phyloP scores from a whole-genome alignment of 2,113 vertebrate species.

The Petaurus breviceps region DNA sequence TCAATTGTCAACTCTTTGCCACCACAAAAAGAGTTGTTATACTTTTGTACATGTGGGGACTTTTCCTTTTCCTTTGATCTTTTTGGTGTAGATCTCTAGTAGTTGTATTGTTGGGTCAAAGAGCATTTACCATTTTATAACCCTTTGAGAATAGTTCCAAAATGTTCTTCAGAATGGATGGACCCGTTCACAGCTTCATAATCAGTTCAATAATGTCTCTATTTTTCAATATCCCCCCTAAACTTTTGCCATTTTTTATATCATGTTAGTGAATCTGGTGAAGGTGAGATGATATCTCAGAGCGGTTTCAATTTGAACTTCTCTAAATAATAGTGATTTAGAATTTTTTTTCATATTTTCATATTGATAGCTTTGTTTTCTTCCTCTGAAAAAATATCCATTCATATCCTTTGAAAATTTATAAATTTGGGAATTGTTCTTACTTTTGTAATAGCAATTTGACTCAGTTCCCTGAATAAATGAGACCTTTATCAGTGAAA shows the following conservation, averaged over 20 bases:
- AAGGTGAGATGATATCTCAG: not conserved
- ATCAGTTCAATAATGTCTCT: not conserved
- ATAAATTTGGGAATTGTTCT: not conserved
- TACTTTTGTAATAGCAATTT: not conserved
- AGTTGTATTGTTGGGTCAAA: not conserved
- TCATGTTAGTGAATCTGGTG: not conserved
- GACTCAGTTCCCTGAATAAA: not conserved
- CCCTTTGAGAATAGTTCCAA: not conserved
- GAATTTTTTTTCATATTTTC: not conserved
- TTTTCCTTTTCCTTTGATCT: not conserved
- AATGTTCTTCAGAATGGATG: not conserved
- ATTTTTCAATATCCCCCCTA: not conserved
- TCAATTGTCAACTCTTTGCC: not conserved
- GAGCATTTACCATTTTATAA: not conserved
- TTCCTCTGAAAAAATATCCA: not conserved
- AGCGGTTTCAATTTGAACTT: not conserved
- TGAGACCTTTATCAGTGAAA: not conserved
- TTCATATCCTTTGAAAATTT: not conserved
- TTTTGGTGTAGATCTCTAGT: not conserved
- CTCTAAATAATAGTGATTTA: not conserved
- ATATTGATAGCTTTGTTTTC: not conserved
- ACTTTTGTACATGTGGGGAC: not conserved
- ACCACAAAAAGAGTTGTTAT: not conserved
- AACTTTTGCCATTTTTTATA: not conserved
- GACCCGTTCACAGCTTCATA: not conserved